Base-by-base conservation (phyloP, 2,113 vertebrate species). In the Macroglossus sobrinus region DNA sequence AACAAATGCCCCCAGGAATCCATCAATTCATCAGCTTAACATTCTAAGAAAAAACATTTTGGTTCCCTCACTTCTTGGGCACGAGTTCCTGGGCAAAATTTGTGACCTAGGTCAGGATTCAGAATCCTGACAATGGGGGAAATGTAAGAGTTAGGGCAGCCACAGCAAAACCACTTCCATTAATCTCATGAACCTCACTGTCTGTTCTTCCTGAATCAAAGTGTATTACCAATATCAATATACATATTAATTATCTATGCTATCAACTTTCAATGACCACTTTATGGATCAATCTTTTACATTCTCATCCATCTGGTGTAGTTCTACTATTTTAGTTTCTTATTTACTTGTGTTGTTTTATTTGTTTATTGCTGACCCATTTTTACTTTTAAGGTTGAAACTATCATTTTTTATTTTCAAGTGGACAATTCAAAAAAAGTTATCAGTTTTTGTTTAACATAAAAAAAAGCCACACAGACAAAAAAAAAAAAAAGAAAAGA, bases 401-500 rank as follows among this genome's bases (percentile, higher is more conserved):
- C 85, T 95, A 95, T 80, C 79, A 55, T 78, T 92, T 57, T 96
- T 97, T 97, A 97, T 97, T 98, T 97, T 96, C 28, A 89, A 28
- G 38, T 72, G 28, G 24, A 93, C 71, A 87, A 18, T 43, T 92
- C 33, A 93, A 92, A 88, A 45, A 18, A 91, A 93, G 2, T 84
- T 9, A 89, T 40, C 63, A 95, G 69, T 35, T 94, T 95, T 91
- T 93, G 47, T 50, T 93, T 82, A 85, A 45, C 19, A 11, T 91
- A 9, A 50, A 89, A 68, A 57, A 72, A 93, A 33, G 14, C 47
- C 45, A 47, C 45, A 47, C 47, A 47, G 45, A 12, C 45, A 10
- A 2, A 22, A 57, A 85, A 43, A 7, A 75, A 14, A 9, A 10
- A 59, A 24, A n/a, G 21, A 24, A 12, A 63, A 11, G 14, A 59